Base-by-base conservation (phyloP, 2,888 invertebrate genomes). In the Scelioninae gen. 2 region DNA sequence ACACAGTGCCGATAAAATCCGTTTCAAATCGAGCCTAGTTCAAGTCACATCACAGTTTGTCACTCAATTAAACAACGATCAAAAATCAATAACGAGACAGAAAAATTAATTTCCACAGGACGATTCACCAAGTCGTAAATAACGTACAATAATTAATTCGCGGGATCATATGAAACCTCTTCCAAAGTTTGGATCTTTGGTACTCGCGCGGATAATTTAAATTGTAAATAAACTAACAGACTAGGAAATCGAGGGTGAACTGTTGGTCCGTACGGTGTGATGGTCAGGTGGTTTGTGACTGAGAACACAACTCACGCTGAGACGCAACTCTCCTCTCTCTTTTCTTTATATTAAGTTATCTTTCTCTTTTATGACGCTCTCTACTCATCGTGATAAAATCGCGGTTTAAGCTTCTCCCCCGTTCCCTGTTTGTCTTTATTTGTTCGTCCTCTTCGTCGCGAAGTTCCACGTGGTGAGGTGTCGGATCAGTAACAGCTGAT, bases 241-340 rank as follows among this genome's bases (percentile, higher is more conserved):
- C 48, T 28, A 67, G 52, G 16, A 41, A 61, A 50, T 69, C 43
- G 48, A 76, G 69, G 75, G 69, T 74, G 74, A 77, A 81, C 80
- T 79, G 81, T 74, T 81, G 82, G 81, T 85, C 82, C 81, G 82
- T 70, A 79, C 82, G 75, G 82, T 79, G 79, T 82, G 84, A 79
- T 82, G 84, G 85, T 83, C 82, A 83, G 84, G 83, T 85, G 82
- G 84, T 85, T 84, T 85, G 85, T 85, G 85, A 78, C 84, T 77
- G 81, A 81, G 80, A 81, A 81, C 58, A 67, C 67, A 72, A 73
- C 65, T 72, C 60, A 65, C 68, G 71, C 69, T 58, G 68, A 74
- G 69, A 72, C 52, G 31, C 52, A 18, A 19, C 70, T 65, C 55
- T 65, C 65, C 58, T 61, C 72, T 67, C 65, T 67, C 61, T 67